phyloP scores from a whole-genome alignment of 2,113 vertebrate species.

The Serilophus lunatus region DNA sequence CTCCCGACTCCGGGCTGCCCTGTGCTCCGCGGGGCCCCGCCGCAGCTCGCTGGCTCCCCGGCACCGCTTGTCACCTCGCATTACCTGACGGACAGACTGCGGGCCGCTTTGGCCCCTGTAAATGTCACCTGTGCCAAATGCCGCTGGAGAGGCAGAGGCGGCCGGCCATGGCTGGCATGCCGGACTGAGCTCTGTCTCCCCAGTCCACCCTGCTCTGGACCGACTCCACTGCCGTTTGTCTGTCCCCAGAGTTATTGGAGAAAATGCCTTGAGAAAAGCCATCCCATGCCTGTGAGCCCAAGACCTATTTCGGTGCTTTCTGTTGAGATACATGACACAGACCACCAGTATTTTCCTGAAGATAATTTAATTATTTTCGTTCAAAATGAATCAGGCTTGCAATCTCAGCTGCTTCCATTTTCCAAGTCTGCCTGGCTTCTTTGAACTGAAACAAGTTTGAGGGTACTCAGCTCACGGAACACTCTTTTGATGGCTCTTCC shows the following conservation, averaged over 20 bases:
- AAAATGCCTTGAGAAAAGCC: neutral
- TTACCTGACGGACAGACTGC: neutral
- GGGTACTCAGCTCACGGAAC: neutral
- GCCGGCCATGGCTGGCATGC: neutral
- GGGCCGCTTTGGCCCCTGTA: neutral
- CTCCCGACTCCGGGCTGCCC: rapidly evolving
- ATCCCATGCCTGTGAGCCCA: neutral
- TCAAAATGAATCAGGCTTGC: neutral
- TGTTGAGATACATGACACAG: neutral
- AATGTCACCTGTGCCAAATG: constrained; percentile 33
- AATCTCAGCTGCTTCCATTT: neutral
- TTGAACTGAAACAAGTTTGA: neutral
- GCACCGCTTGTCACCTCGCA: neutral
- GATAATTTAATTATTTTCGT: neutral
- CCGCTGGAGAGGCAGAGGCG: neutral
- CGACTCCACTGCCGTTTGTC: rapidly evolving
- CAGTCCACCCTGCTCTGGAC: neutral
- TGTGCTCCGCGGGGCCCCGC: rapidly evolving
- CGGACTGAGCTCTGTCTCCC: neutral
- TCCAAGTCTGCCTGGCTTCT: neutral
- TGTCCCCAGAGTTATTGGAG: neutral
- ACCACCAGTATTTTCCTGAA: neutral
- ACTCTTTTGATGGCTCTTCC: neutral
- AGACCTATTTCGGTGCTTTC: neutral
- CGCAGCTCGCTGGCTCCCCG: neutral